Conservation (phyloP, 2,113 vertebrate genomes). For the Neogale vison region DNA sequence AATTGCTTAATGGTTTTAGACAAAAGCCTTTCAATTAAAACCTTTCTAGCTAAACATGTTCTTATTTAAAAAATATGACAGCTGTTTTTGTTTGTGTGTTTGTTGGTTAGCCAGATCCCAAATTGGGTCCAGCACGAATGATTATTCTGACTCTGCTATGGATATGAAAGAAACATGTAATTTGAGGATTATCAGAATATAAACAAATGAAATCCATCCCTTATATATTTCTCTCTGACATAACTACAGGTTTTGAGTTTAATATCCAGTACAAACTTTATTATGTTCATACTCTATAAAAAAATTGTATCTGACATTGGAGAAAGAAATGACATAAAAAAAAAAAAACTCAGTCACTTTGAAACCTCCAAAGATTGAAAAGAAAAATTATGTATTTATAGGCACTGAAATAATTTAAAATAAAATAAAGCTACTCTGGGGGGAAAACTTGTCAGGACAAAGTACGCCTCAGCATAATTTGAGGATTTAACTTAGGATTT, state of each 20-base stretch:
- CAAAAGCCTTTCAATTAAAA: neutral
- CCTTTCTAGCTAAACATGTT: neutral
- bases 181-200: neutral
- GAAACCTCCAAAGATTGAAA: neutral
- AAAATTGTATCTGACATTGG: neutral
- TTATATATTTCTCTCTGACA: neutral
- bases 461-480: neutral
- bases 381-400: neutral
- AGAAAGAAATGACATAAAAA: neutral
- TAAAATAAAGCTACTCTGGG: neutral
- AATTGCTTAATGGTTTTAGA: neutral
- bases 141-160: neutral
- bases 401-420: neutral
- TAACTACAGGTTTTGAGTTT: neutral
- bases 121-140: neutral
- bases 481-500: neutral
- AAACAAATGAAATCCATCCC: neutral
- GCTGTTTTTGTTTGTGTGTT: neutral
- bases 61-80: neutral
- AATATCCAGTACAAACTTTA: neutral
- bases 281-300: neutral
- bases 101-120: neutral
- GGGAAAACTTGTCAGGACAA: neutral
- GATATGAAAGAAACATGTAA: neutral
- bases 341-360: neutral